These are phyloP conservation scores for Dioctria linearis DNA, from an alignment of 2,888 invertebrate species.

Conservation along the genomic window DNA sequence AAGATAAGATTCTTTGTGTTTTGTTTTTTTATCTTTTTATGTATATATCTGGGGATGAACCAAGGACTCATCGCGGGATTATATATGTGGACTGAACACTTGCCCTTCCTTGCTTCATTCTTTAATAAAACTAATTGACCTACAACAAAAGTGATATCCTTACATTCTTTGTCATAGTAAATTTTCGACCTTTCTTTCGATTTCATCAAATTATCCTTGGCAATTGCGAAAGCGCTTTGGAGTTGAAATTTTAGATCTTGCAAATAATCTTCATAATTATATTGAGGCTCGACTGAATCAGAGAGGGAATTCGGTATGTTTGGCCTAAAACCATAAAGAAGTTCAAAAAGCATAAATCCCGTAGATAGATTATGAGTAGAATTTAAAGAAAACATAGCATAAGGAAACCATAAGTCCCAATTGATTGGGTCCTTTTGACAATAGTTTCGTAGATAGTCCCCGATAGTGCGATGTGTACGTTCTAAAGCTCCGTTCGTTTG, in stretches of 20 bases:
- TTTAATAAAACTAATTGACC: background rate
- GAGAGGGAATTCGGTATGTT: background rate
- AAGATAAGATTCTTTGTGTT: too few species aligned
- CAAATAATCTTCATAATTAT: conserved; percentile 1
- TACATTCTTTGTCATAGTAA: background rate
- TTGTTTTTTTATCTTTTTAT: too few species aligned
- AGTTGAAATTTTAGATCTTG: background rate
- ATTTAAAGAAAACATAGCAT: background rate
- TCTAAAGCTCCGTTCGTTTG: conserved; percentile 14
- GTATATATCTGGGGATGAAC: too few species aligned
- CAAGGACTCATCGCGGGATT: too few species aligned
- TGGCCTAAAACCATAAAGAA: background rate
- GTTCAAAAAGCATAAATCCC: background rate
- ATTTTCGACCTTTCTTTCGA: background rate
- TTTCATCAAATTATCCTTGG: background rate
- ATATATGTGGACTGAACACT: too few species aligned
- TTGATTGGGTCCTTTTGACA: background rate
- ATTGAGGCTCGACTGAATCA: background rate
- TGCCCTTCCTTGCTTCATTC: background rate
- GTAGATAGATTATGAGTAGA: background rate
- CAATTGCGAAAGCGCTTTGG: background rate
- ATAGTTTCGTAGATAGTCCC: conserved; percentile 8
- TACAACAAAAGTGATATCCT: background rate
- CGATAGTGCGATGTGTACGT: conserved; percentile 11
- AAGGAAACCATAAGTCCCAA: background rate